Base-by-base conservation (phyloP, 2,797 vertebrate genomes). In the Cryptoblepharus egeriae region DNA sequence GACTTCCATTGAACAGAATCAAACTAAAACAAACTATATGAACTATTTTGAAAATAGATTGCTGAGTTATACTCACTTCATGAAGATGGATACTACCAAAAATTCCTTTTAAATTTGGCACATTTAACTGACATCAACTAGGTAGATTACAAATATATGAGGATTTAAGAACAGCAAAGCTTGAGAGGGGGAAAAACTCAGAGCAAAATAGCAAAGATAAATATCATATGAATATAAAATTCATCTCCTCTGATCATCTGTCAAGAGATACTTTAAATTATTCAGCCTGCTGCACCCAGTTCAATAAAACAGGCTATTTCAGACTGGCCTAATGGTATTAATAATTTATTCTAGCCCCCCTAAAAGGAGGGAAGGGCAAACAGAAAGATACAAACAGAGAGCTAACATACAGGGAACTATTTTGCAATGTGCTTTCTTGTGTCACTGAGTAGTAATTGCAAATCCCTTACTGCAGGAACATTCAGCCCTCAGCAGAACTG, bases 401-500 rank as follows among this genome's bases (percentile, higher is more conserved):
- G n/a, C n/a, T n/a, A n/a, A 65, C 24, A 9, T 35, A 28, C 16
- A 77, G 67, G 69, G 69, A 76, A 57, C 35, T 83, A 82, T 82
- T 88, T 84, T 72, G 75, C 1, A 83, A 77, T 60, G 73, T 58
- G 58, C 5, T 94, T 88, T 84, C 88, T 42, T 35, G 77, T 39
- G 81, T 55, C 88, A 92, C 49, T 70, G 82, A 93, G 92, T 18
- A 91, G 85, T 37, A 90, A 77, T 88, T 88, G 77, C 77, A 93
- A 94, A 93, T 88, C 84, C 91, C 88, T 82, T 83, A 85, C 18
- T 71, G 71, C 2, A 61, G 85, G 58, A 68, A 73, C 73, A 88
- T 77, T 63, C 76, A 85, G 85, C 79, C 76, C 71, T 80, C 68
- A 85, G 78, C 64, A 89, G 15, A 90, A 79, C 71, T 77, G 87